Conservation (phyloP, 2,888 invertebrate genomes). For the Fragum whitleyi region DNA sequence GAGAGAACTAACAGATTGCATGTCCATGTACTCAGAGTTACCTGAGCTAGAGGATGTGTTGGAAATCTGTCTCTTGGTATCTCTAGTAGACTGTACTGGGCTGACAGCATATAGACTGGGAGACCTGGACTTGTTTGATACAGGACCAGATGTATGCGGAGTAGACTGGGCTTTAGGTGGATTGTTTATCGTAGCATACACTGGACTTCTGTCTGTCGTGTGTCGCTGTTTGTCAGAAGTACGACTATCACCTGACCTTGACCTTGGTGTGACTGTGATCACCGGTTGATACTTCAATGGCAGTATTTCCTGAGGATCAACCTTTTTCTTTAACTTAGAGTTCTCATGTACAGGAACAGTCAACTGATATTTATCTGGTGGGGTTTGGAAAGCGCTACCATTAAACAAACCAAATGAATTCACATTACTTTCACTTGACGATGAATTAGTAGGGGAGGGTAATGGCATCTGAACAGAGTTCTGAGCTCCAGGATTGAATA, state of each 20-base stretch:
- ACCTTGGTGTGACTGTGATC: slow-evolving; percentile 73
- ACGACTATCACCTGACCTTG: slow-evolving; percentile 57
- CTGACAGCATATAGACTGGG: slow-evolving; percentile 65
- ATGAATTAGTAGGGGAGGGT: slow-evolving; percentile 71
- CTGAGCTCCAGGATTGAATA: slow-evolving; percentile 73
- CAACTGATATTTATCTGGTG: slow-evolving; percentile 65
- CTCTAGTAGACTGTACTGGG: slow-evolving; percentile 60
- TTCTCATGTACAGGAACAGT: slow-evolving; percentile 59
- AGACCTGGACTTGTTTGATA: slow-evolving; percentile 18
- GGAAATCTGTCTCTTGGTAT: slow-evolving; percentile 42
- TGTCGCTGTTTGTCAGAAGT: slow-evolving; percentile 36
- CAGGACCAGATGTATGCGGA: slow-evolving; percentile 34
- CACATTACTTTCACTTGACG: slow-evolving; percentile 66
- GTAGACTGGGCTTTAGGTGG: slow-evolving; percentile 60
- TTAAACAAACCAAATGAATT: slow-evolving; percentile 30
- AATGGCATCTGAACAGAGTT: slow-evolving; percentile 72
- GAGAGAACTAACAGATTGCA: slow-evolving; percentile 52
- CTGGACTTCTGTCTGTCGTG: slow-evolving; percentile 30
- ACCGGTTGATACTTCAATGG: slow-evolving; percentile 75
- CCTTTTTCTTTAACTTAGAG: slow-evolving; percentile 17
- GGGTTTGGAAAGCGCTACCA: slow-evolving; percentile 43
- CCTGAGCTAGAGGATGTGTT: slow-evolving; percentile 43
- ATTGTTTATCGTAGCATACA: slow-evolving; percentile 37
- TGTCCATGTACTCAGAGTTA: slow-evolving; percentile 68
- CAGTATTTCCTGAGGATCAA: slow-evolving; percentile 30